These are phyloP conservation scores for Platysternon megacephalum DNA, from an alignment of 2,113 vertebrate genomes.

Conservation along the genomic window DNA sequence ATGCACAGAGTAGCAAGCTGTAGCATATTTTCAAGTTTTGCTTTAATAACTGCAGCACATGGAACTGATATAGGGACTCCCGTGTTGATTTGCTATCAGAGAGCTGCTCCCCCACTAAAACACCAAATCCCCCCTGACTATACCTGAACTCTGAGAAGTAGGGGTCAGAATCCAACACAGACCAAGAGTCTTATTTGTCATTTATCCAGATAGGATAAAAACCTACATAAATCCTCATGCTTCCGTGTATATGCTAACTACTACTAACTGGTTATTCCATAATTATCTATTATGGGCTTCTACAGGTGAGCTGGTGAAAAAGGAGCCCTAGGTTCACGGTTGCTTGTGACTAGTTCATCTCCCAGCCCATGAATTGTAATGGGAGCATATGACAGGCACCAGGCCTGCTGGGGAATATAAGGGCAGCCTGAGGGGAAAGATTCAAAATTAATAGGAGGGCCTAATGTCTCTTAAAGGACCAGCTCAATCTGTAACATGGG, in stretches of 20 bases:
- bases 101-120: neutral
- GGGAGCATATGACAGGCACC: accelerated
- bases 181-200: neutral
- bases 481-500: neutral
- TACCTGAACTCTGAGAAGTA: neutral
- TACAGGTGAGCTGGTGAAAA: neutral
- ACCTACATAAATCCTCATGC: neutral
- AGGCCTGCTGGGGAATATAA: neutral
- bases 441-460: neutral
- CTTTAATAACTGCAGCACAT: neutral
- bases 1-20: neutral
- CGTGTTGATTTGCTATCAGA: neutral
- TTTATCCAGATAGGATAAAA: neutral
- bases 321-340: too few relatives aligned
- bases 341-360: neutral
- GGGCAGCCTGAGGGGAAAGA: neutral
- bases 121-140: neutral
- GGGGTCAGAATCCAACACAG: neutral
- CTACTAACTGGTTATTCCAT: neutral
- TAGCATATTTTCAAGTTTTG: neutral
- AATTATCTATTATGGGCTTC: neutral
- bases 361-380: neutral
- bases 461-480: neutral
- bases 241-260: neutral
- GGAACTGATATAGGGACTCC: neutral